Evolutionary conservation across 1,140 invertebrate species (phyloP).

Genomic region (Harpegnathos saltator): DNA sequence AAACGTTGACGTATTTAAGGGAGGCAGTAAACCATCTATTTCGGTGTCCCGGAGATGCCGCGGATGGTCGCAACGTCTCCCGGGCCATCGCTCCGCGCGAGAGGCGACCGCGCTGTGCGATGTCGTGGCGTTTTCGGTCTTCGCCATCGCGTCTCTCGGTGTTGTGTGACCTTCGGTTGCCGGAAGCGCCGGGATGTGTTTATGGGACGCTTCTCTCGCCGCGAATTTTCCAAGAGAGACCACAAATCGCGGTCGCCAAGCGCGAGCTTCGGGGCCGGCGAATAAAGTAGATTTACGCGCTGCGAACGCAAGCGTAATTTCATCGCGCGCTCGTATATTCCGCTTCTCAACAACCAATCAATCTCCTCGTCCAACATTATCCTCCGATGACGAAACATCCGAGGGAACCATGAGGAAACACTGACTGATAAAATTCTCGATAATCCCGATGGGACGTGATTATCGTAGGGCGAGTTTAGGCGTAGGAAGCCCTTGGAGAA

Average conservation of each 20-base stretch:
- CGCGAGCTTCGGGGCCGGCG: not conserved
- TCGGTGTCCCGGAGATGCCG: slow-evolving; percentile 74
- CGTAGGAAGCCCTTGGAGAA: too few species aligned
- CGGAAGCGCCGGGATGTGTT: slow-evolving; percentile 52
- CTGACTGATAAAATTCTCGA: too few species aligned
- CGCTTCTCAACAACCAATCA: too few species aligned
- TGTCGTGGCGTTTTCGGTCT: slow-evolving; percentile 45
- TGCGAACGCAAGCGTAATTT: not conserved
- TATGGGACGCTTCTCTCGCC: slow-evolving; percentile 19
- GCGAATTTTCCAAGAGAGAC: slow-evolving; percentile 4
- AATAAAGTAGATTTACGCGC: slow-evolving; percentile 4
- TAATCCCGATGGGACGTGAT: too few species aligned
- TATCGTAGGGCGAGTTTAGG: too few species aligned
- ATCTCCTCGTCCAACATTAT: too few species aligned
- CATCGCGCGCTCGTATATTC: not conserved
- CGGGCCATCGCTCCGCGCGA: slow-evolving; percentile 61
- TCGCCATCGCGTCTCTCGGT: too few species aligned
- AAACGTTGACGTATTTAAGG: slow-evolving; percentile 86
- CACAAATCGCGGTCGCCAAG: slow-evolving; percentile 12
- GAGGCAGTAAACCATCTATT: slow-evolving; percentile 85
- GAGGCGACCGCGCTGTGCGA: slow-evolving; percentile 12
- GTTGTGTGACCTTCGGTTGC: slow-evolving; percentile 69
- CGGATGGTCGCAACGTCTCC: slow-evolving; percentile 66
- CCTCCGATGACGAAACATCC: too few species aligned
- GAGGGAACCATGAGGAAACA: too few species aligned